Evolutionary conservation across 2,113 vertebrate genomes (phyloP), one percentile per base, ranked within the genome.

Genomic region (Sphyrna mokarran): DNA sequence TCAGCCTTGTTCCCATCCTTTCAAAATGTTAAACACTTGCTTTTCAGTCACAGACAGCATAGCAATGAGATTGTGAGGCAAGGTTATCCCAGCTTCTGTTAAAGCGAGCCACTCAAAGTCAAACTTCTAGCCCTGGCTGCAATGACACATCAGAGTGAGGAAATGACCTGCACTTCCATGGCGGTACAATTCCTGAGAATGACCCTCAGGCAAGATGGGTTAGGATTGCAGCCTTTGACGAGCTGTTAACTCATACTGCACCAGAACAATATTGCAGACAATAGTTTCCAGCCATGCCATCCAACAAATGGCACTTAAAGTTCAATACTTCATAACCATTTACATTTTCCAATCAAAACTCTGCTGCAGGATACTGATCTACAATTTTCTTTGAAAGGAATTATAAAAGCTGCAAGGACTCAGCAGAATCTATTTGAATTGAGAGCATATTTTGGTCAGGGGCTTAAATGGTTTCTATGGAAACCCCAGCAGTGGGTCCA

Each of bases 261-360:
- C 29, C 29, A 91, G 54, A 63, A 6, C 5, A 96, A 97, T 95
- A 96, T 96, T 96, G 96, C 96, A 96, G 96, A 96, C 95, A 95
- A 95, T 95, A 96, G 14, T 23, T 18, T 22, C 87, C 29, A 5
- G 58, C 3, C 58, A 63, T 33, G 54, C 54, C 29, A 14, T 61
- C 87, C 89, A 66, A 93, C 61, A 93, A 68, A 22, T 68, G 89
- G n/a, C 61, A 68, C 89, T 93, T 93, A 93, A 66, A 66, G 68
- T 68, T 20, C 61, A 93, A 93, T 33, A 22, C 33, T 66, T 93
- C 89, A 43, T 29, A 76, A 95, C 22, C 69, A 95, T 11, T 70
- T 76, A 26, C 48, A 76, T 76, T 76, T 76, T 43, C 89, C 14
- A 29, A 26, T 37, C 43, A 13, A 70, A 95, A 18, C 29, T 76